A percentile compares a stretch with the other conserved stretches of the same genome.
Conservation (phyloP, 2,888 invertebrate species). For the Dryobota labecula region DNA sequence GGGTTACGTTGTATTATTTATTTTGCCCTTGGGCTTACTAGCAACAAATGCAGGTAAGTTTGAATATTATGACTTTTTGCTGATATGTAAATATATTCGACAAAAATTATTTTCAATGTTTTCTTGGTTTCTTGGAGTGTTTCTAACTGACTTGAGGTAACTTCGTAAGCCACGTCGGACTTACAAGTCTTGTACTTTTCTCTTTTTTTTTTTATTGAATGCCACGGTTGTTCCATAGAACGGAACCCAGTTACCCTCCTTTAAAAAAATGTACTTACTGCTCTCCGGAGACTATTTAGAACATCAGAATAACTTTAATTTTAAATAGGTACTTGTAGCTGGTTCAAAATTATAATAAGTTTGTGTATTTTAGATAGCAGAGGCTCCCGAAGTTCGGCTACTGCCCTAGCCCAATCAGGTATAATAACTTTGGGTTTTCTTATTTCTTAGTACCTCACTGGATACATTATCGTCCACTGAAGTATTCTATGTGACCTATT, state of each 20-base stretch:
- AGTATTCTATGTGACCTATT: background rate
- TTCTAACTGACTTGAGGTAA: background rate
- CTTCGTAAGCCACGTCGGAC: background rate
- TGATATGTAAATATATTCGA: background rate
- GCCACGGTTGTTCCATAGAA: background rate
- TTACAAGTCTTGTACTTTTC: background rate
- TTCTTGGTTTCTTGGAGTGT: background rate
- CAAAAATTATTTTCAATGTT: background rate
- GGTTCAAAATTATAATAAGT: background rate
- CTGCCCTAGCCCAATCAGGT: slow-evolving; percentile 1
- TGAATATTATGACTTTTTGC: background rate
- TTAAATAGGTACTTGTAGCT: background rate
- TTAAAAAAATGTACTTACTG: background rate
- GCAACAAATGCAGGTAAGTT: slow-evolving; percentile 40
- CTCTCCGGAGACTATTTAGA: background rate
- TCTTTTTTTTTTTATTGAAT: too few species aligned
- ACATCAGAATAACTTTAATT: background rate
- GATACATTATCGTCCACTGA: background rate
- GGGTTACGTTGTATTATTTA: slow-evolving; percentile 53
- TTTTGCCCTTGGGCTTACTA: slow-evolving; percentile 57
- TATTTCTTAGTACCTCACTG: background rate
- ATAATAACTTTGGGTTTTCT: background rate
- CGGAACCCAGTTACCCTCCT: background rate
- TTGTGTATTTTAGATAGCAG: background rate
- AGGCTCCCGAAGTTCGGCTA: background rate